Base-by-base conservation (phyloP, 1,140 invertebrate species). In the Trypoxylus dichotomus region DNA sequence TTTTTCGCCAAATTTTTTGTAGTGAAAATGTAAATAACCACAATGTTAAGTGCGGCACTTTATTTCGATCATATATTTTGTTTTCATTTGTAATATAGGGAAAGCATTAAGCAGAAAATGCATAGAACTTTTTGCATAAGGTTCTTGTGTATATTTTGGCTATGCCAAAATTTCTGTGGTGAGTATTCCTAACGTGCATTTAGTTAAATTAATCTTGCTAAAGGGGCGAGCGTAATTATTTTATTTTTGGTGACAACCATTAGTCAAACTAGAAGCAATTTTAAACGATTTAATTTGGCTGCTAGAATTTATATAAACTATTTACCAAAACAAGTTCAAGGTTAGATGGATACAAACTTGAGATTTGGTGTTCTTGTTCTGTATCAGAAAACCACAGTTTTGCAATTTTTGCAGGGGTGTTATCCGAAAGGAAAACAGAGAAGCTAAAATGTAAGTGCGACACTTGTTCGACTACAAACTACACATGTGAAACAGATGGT, bases 401-500 rank as follows among this genome's bases (percentile, higher is more conserved):
- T 24, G 41, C 75, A 60, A 54, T 76, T 58, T 41, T 68, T 84
- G 63, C 78, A 85, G 85, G 80, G 79, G 81, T 84, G 32, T 79
- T 78, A 93, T 92, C 90, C 82, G 60, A 68, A 68, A 68, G 60
- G 21, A 68, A 68, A 68, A 10, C 24, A 68, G 60, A 68, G 15
- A 68, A 68, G 60, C 83, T 92, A 77, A 91, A 91, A 85, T 95
- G 94, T 85, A 90, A 92, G 84, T 95, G 94, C 87, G 93, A 95
- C 84, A 91, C 93, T 83, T 95, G 94, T 85, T 83, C 85, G 74
- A 89, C 91, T n/a, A 89, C 88, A n/a, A 96, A 97, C 86, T 87
- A 92, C 83, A 94, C 94, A 37, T 97, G 95, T 88, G 91, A 92
- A 84, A 96, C 95, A 6, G 94, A 97, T 89, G 95, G 95, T 21